Percentiles rank a stretch among this genome's conserved stretches.
Conservation (phyloP, 2,797 vertebrate species). For the Sebastes cheni region DNA sequence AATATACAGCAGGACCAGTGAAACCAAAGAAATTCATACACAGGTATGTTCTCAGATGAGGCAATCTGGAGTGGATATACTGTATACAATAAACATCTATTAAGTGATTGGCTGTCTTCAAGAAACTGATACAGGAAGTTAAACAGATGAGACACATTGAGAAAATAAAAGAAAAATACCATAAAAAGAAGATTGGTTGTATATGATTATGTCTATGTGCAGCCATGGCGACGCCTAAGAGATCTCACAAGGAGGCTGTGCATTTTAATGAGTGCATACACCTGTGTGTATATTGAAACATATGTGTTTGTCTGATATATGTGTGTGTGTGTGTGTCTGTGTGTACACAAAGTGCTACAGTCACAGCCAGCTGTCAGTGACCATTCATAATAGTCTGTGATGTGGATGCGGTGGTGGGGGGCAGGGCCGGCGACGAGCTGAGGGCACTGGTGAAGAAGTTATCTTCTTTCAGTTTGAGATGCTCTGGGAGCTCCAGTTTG, state of each 20-base stretch:
- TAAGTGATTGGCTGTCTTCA: neutral
- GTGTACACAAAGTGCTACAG: neutral
- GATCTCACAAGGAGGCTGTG: slow-evolving; percentile 12
- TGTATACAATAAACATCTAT: slow-evolving; percentile 24
- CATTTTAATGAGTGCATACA: slow-evolving; percentile 7
- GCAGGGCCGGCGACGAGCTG: slow-evolving; percentile 45
- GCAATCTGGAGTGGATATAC: slow-evolving; percentile 4
- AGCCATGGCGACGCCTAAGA: slow-evolving; percentile 7
- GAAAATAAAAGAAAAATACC: slow-evolving; percentile 13
- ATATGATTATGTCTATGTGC: slow-evolving; percentile 1
- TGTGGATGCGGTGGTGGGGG: slow-evolving; percentile 44
- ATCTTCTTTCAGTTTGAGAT: slow-evolving; percentile 88
- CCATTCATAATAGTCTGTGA: slow-evolving; percentile 85
- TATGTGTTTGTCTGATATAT: neutral
- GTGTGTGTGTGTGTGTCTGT: neutral
- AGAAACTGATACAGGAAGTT: neutral
- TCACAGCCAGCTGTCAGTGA: slow-evolving; percentile 77
- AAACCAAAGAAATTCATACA: neutral
- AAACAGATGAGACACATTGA: neutral
- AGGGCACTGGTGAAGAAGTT: slow-evolving; percentile 86
- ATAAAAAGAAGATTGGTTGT: neutral
- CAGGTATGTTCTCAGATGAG: neutral
- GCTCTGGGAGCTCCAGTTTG: slow-evolving; percentile 90
- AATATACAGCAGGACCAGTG: slow-evolving; percentile 11
- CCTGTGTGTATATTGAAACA: neutral